Conservation (phyloP, 1,140 invertebrate genomes). For the Pseudomyrmex sp. region DNA sequence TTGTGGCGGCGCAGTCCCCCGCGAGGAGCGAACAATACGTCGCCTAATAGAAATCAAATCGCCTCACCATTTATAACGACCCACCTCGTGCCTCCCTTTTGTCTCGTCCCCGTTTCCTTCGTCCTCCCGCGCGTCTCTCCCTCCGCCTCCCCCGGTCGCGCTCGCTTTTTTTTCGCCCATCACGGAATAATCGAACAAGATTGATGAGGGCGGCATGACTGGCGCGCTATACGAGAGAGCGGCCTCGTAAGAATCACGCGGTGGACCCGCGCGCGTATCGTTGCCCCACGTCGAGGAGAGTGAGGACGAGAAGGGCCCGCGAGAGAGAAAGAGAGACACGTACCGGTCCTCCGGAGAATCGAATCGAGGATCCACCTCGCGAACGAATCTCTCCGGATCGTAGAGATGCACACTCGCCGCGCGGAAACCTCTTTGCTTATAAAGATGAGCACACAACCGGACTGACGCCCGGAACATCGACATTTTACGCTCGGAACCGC, state of each 20-base stretch:
- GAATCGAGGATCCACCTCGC: background rate
- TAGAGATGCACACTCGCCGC: conserved; percentile 5
- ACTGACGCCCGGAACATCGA: conserved; percentile 76
- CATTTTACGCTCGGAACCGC: conserved; percentile 72
- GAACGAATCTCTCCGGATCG: conserved; percentile 21
- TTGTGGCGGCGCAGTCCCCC: conserved; percentile 59
- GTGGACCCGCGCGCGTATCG: conserved; percentile 57
- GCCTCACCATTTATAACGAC: conserved; percentile 80
- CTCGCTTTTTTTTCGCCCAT: conserved; percentile 81
- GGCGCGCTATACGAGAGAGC: conserved; percentile 60
- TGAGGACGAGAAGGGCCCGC: background rate
- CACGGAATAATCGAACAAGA: conserved; percentile 86
- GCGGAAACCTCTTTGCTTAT: background rate
- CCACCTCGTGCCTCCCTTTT: conserved; percentile 71
- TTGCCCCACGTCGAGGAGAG: background rate
- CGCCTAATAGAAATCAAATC: conserved; percentile 84
- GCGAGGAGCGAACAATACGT: conserved; percentile 78
- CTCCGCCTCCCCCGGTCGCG: conserved; percentile 49
- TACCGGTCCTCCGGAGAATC: background rate
- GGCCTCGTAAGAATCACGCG: conserved; percentile 56
- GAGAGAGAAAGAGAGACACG: background rate
- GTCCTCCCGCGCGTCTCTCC: conserved; percentile 34
- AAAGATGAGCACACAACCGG: conserved; percentile 29
- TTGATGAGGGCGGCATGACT: conserved; percentile 85
- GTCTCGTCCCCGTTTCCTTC: conserved; percentile 51